Base-by-base conservation (phyloP, 2,888 invertebrate species). In the Stenodema calcarata region DNA sequence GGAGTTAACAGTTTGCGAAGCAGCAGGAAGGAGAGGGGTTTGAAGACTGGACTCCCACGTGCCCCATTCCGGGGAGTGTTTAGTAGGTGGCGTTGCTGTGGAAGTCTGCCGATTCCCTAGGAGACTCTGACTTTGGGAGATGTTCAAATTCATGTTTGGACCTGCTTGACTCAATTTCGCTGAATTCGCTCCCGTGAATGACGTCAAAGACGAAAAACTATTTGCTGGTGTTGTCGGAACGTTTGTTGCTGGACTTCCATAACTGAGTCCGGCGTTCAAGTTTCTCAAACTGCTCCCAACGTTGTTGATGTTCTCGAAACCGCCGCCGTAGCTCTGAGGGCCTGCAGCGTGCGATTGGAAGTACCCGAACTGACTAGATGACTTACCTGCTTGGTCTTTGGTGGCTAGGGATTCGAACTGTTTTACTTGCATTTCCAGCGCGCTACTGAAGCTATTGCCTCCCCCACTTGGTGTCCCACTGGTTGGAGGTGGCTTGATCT, bases 41-140 rank as follows among this genome's bases (percentile, higher is more conserved):
- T 86, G 86, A 12, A 86, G 75, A 41, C 73, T 80, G n/a, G 69
- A 50, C 9, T 28, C 44, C 86, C 86, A 86, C n/a, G 54, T 73
- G 9, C 78, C 62, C 86, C 86, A 86, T 35, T 86, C 86, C 0
- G 86, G 47, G 16, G 54, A 69, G 27, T 82, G 62, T 27, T 23
- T 62, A 11, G 62, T 0, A 27, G 78, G 11, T 14, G 70, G 44
- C 12, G 30, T 18, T 6, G 23, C 18, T 11, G 41, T 6, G 69
- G 28, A 54, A 18, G 41, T 27, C 12, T 69, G n/a, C 18, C n/a
- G 30, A 62, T 41, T 50, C 35, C 78, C 78, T 14, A 78, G 41
- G 3, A 78, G 42, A 54, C 78, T 78, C 30, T 76, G 86, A 50
- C 78, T 86, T 27, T 86, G 86, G 16, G 35, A 78, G 27, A 86